phyloP scores from a whole-genome alignment of 2,888 invertebrate species.

The Platycheirus albimanus region DNA sequence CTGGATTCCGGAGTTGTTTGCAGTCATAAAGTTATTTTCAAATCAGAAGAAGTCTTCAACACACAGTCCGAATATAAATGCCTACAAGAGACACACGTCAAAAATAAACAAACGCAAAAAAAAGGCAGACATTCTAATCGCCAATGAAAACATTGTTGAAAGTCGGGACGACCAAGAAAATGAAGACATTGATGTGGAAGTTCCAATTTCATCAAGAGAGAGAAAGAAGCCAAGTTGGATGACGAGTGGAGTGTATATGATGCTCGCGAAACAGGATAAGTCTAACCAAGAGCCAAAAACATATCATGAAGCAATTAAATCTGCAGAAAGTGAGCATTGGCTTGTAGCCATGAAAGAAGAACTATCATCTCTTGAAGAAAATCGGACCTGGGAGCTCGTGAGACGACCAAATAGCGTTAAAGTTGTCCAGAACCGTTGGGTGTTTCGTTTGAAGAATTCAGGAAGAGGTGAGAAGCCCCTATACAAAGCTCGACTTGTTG shows the following conservation, averaged over 20 bases:
- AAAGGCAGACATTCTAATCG: too few species aligned
- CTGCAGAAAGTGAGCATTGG: neutral
- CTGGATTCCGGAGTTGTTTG: slow-evolving; percentile 11
- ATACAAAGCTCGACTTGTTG: slow-evolving; percentile 14
- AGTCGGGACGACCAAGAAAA: neutral
- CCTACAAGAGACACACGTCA: too few species aligned
- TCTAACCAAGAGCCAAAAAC: neutral
- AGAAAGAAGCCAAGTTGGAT: slow-evolving; percentile 14
- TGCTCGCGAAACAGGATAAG: neutral
- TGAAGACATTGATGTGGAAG: neutral
- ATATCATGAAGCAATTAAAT: neutral
- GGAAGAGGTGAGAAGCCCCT: neutral
- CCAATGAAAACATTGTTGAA: neutral
- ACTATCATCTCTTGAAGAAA: neutral
- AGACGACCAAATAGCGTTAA: neutral
- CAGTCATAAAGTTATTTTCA: slow-evolving; percentile 23
- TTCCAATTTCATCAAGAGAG: neutral
- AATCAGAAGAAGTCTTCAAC: slow-evolving; percentile 4
- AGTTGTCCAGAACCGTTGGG: slow-evolving; percentile 3
- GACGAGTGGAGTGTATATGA: slow-evolving; percentile 2
- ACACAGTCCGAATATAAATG: neutral
- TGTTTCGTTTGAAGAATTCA: neutral
- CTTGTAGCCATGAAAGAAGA: neutral
- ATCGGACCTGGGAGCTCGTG: neutral
- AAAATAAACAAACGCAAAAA: neutral